Evolutionary conservation across 1,140 invertebrate species (phyloP).

Genomic region (Psilanteris sp.): DNA sequence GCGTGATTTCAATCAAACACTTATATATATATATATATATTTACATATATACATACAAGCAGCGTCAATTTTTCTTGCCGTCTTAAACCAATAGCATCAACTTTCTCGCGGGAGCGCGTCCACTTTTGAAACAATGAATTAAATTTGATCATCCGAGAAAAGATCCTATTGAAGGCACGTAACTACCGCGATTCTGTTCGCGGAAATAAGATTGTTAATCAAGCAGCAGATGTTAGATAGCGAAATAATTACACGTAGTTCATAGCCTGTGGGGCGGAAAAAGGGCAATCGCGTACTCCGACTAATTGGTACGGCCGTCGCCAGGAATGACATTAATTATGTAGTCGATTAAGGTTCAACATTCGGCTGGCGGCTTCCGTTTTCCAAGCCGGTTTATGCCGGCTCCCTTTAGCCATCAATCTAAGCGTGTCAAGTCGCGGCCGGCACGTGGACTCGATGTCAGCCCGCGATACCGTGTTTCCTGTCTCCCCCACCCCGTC

Average conservation of each 20-base stretch:
- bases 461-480: slow-evolving; percentile 64
- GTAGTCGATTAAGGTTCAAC: slow-evolving; percentile 73
- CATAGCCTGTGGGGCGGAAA: slow-evolving; percentile 26
- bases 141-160: neutral
- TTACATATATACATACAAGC: too few relatives aligned
- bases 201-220: slow-evolving; percentile 43
- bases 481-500: too few relatives aligned
- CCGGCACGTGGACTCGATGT: slow-evolving; percentile 66
- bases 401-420: slow-evolving; percentile 70
- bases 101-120: neutral
- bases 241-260: slow-evolving; percentile 55
- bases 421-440: slow-evolving; percentile 67
- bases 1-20: too few relatives aligned
- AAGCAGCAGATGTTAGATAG: slow-evolving; percentile 45
- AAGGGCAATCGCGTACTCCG: slow-evolving; percentile 52
- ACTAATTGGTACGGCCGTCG: slow-evolving; percentile 50
- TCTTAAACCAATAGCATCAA: neutral
- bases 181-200: slow-evolving; percentile 3
- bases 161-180: slow-evolving; percentile 9
- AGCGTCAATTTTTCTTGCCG: too few relatives aligned
- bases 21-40: too few relatives aligned
- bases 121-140: neutral
- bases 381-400: slow-evolving; percentile 64
- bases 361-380: slow-evolving; percentile 52
- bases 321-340: slow-evolving; percentile 67